Percentiles rank a stretch among this genome's conserved stretches.
Evolutionary conservation across 2,113 vertebrate species (phyloP).

Genomic region (Corythoichthys intestinalis): DNA sequence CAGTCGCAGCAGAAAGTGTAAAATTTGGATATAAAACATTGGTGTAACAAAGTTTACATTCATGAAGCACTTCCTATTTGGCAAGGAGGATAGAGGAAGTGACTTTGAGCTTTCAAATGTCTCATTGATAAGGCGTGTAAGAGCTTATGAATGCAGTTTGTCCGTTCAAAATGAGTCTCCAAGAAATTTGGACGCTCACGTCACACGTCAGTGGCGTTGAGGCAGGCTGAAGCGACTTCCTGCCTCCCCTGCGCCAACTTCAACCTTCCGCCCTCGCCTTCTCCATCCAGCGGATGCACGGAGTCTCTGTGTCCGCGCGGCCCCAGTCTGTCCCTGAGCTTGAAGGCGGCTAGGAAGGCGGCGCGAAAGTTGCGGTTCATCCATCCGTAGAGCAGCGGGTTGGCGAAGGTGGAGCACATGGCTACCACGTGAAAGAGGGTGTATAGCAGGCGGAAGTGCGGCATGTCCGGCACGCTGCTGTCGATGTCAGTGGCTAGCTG

Average conservation of each 20-base stretch:
- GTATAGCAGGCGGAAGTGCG: conserved; percentile 90
- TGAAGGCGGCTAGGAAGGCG: conserved; percentile 86
- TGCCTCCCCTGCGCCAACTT: conserved; percentile 50
- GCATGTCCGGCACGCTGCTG: conserved; percentile 82
- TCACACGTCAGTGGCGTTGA: conserved; percentile 81
- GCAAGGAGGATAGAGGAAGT: neutral
- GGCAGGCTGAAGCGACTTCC: conserved; percentile 38
- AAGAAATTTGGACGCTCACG: neutral
- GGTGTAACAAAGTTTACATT: too few relatives aligned
- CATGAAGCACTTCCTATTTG: neutral
- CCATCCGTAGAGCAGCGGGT: conserved; percentile 95
- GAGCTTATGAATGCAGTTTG: neutral
- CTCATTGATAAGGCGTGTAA: neutral
- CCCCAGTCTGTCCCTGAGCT: conserved; percentile 66
- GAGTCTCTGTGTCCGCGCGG: conserved; percentile 40
- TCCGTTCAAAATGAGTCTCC: too few relatives aligned
- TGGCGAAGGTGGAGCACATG: conserved; percentile 95
- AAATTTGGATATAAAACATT: too few relatives aligned
- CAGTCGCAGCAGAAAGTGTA: too few relatives aligned
- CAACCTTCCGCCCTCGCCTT: conserved; percentile 21
- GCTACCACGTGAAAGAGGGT: conserved; percentile 89
- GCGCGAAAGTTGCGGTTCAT: conserved; percentile 96
- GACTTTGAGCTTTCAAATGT: neutral
- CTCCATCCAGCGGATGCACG: conserved; percentile 34
- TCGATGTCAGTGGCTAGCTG: conserved; percentile 93